A percentile compares a stretch with the other conserved stretches of the same genome.
phyloP scores from a whole-genome alignment of 1,140 invertebrate genomes.

The Platorchestia sp. region DNA sequence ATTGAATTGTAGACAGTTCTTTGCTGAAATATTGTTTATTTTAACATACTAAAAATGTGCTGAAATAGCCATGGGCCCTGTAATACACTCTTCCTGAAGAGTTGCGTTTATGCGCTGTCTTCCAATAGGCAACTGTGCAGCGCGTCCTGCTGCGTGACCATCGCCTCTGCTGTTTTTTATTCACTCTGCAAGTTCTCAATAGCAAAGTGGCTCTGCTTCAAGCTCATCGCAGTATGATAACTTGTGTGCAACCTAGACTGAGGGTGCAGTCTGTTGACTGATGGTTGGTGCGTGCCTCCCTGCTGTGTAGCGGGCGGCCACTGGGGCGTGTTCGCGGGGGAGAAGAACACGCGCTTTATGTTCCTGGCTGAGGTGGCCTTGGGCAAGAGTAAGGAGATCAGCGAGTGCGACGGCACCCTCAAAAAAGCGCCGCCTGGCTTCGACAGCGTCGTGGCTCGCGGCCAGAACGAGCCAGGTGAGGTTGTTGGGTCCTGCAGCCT shows the following conservation, averaged over 20 bases:
- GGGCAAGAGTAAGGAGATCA: constrained; percentile 72
- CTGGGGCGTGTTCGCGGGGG: constrained; percentile 60
- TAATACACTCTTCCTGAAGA: too few relatives aligned
- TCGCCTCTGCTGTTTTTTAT: background rate
- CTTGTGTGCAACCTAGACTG: background rate
- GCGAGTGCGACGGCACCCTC: constrained; percentile 69
- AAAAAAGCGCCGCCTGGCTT: constrained; percentile 71
- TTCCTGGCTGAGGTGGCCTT: constrained; percentile 73
- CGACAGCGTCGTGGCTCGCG: constrained; percentile 72
- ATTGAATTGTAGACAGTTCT: too few relatives aligned
- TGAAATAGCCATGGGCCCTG: too few relatives aligned
- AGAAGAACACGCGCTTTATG: constrained; percentile 70
- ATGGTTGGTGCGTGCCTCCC: background rate
- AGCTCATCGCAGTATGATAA: background rate
- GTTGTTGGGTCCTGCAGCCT: background rate
- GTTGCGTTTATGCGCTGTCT: background rate
- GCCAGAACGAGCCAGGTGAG: constrained; percentile 72
- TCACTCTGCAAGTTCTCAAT: background rate
- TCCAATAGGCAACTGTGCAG: too few relatives aligned
- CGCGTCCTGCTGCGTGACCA: too few relatives aligned
- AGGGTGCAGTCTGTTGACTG: background rate
- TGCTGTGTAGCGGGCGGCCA: constrained; percentile 25
- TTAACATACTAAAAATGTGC: too few relatives aligned
- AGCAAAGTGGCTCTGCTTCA: background rate
- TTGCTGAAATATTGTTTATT: too few relatives aligned